Percentiles rank a stretch among this genome's conserved stretches.
phyloP scores from a whole-genome alignment of 2,113 vertebrate genomes.

The Phrynosoma blainvillii region DNA sequence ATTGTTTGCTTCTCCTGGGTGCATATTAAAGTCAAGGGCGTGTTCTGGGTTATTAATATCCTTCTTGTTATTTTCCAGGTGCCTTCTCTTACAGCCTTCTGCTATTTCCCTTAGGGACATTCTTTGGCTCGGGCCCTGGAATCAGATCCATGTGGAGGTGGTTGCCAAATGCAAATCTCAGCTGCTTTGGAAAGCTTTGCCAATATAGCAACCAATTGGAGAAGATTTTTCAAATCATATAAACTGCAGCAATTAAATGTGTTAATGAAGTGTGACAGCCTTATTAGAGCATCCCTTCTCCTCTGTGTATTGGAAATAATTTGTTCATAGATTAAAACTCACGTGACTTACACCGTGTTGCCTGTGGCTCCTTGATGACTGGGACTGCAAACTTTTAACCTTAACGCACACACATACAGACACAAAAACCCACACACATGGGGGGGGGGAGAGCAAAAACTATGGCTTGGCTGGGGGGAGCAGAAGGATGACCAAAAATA shows the following conservation, averaged over 20 bases:
- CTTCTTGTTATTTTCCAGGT: conserved; percentile 3
- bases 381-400: background rate
- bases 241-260: conserved; percentile 31
- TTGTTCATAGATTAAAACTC: conserved; percentile 13
- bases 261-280: conserved; percentile 45
- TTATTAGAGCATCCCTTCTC: conserved; percentile 21
- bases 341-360: background rate
- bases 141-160: conserved; percentile 40
- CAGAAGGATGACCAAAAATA: background rate
- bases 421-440: no score
- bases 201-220: conserved; percentile 32
- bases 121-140: conserved; percentile 40
- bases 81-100: conserved; percentile 36
- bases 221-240: conserved; percentile 38
- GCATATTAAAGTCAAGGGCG: conserved; percentile 36
- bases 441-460: background rate
- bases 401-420: background rate
- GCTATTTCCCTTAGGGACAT: conserved; percentile 32
- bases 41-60: conserved; percentile 39
- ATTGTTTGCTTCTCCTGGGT: conserved; percentile 28
- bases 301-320: conserved; percentile 1
- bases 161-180: conserved; percentile 60
- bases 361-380: background rate
- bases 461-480: background rate
- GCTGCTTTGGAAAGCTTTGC: conserved; percentile 50